phyloP scores from a whole-genome alignment of 2,888 invertebrate genomes.

The Drosophila stalkeri region DNA sequence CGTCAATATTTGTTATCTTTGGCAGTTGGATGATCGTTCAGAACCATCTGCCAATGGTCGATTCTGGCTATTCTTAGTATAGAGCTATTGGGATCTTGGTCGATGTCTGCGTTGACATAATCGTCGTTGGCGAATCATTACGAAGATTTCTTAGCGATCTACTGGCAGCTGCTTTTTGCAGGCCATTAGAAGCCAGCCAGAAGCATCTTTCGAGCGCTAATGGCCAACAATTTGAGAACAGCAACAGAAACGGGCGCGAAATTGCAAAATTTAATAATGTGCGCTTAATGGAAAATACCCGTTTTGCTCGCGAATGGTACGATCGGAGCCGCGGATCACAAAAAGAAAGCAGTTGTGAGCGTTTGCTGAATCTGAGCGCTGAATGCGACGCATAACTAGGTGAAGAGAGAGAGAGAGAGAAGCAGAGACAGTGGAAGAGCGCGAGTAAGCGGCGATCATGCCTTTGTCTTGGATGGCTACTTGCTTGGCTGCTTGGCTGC shows the following conservation, averaged over 20 bases:
- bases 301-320: conserved; percentile 22
- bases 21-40: background rate
- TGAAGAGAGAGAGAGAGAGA: conserved; percentile 30
- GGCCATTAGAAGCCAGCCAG: conserved; percentile 37
- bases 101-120: conserved; percentile 46
- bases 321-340: conserved; percentile 1
- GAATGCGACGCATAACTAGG: conserved; percentile 53
- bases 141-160: conserved; percentile 17
- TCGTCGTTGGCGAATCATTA: conserved; percentile 18
- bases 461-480: conserved; percentile 29
- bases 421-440: conserved; percentile 18
- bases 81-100: conserved; percentile 1
- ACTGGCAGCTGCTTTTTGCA: conserved; percentile 38
- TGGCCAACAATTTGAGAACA: conserved; percentile 54
- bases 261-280: conserved; percentile 71
- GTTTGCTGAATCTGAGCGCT: conserved; percentile 49
- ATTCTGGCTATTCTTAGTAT: conserved; percentile 38
- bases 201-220: conserved; percentile 53
- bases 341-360: conserved; percentile 50
- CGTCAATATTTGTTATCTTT: conserved; percentile 6
- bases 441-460: conserved; percentile 24
- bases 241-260: conserved; percentile 43
- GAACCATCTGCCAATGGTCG: background rate
- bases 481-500: conserved; percentile 38
- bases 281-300: conserved; percentile 59